Percentiles rank a stretch among this genome's conserved stretches.
phyloP scores from a whole-genome alignment of 2,113 vertebrate species.

The Ptychochromis oligacanthus region DNA sequence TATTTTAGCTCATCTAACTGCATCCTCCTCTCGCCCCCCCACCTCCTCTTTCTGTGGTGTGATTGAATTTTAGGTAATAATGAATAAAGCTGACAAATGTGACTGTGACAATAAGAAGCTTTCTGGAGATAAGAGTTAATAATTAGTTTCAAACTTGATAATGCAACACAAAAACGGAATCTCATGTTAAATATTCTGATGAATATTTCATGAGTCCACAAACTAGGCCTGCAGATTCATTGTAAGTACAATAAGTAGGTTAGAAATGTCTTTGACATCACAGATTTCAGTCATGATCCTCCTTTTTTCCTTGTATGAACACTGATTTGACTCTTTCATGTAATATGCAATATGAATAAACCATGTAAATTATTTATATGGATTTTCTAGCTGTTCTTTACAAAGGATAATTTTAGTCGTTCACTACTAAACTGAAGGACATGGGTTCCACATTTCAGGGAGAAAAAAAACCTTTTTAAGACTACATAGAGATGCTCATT shows the following conservation, averaged over 20 bases:
- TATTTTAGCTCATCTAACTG: neutral
- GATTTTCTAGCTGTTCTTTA: neutral
- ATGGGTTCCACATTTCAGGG: neutral
- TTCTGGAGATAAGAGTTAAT: conserved; percentile 37
- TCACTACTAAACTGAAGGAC: neutral
- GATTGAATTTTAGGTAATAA: conserved; percentile 20
- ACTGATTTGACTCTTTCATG: conserved; percentile 9
- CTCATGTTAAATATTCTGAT: conserved; percentile 50
- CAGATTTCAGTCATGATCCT: conserved; percentile 26
- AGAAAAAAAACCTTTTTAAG: neutral
- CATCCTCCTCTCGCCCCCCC: neutral
- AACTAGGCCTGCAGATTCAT: conserved; percentile 42
- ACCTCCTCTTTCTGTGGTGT: conserved; percentile 9
- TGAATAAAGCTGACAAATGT: conserved; percentile 28
- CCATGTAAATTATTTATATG: neutral
- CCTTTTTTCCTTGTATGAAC: conserved; percentile 13
- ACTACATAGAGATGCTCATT: conserved; percentile 31
- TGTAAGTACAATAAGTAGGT: conserved; percentile 54
- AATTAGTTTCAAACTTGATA: conserved; percentile 49
- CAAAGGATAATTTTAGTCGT: neutral
- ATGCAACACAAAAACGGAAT: conserved; percentile 40
- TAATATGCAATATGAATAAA: conserved; percentile 13
- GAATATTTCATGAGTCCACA: conserved; percentile 60
- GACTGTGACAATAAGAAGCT: conserved; percentile 32
- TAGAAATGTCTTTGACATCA: conserved; percentile 38